These are phyloP conservation scores for Peucedramus taeniatus DNA, from an alignment of 2,113 vertebrate species.

Conservation along the genomic window DNA sequence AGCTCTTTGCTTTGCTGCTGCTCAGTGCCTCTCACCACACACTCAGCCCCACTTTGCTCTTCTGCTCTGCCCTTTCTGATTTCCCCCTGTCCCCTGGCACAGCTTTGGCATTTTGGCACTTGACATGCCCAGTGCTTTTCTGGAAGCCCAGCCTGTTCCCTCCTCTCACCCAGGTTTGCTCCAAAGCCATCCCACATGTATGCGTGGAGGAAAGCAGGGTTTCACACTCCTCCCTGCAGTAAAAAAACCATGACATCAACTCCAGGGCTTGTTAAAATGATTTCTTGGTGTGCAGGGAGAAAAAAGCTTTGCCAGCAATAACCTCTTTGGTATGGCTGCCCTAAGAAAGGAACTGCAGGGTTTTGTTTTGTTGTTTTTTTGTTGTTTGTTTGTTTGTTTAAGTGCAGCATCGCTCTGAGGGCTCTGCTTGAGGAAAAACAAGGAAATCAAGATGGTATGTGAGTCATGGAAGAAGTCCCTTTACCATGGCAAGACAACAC, in stretches of 20 bases:
- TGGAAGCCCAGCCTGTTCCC: neutral
- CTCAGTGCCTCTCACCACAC: neutral
- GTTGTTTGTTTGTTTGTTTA: neutral
- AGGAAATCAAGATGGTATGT: neutral
- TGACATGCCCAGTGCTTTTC: accelerated
- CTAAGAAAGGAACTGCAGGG: neutral
- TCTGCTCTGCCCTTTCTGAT: neutral
- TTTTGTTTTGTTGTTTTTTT: neutral
- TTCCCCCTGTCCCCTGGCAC: neutral
- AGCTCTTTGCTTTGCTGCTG: neutral
- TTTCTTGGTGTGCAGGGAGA: neutral
- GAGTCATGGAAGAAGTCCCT: neutral
- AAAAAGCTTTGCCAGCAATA: neutral
- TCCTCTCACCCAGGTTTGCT: neutral
- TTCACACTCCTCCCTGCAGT: neutral
- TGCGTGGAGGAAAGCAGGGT: neutral
- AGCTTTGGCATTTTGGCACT: accelerated
- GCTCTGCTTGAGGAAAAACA: neutral
- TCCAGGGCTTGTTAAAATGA: neutral
- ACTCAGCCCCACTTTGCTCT: neutral
- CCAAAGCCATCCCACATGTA: neutral
- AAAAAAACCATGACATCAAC: neutral
- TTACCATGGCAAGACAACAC: neutral
- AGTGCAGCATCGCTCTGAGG: neutral
- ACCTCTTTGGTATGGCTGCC: neutral